Evolutionary conservation across 2,113 vertebrate species (phyloP).

Genomic region (Mirza zaza): DNA sequence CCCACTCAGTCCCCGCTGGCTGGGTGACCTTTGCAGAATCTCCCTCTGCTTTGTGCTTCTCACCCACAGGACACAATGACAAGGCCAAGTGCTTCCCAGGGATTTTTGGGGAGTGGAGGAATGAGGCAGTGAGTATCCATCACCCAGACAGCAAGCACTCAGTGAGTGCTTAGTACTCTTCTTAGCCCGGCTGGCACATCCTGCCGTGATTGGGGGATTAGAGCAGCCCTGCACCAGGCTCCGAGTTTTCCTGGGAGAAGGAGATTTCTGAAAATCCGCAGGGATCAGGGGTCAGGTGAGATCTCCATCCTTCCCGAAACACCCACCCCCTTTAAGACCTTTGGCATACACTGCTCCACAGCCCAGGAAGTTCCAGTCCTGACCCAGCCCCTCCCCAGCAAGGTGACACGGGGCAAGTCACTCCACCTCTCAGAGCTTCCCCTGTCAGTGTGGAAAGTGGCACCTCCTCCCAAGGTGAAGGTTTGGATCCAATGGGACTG

Average conservation of each 20-base stretch:
- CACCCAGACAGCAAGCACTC: neutral
- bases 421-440: neutral
- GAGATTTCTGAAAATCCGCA: neutral
- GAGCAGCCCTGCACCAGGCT: accelerated
- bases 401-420: neutral
- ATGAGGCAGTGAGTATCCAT: neutral
- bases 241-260: neutral
- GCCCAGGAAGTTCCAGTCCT: neutral
- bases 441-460: neutral
- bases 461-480: neutral
- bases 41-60: neutral
- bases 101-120: neutral
- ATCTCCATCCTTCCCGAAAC: neutral
- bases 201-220: neutral
- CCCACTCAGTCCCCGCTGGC: neutral
- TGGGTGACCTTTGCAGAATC: neutral
- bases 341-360: neutral
- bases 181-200: neutral
- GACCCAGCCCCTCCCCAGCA: neutral
- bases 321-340: neutral
- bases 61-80: neutral
- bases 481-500: too few relatives aligned
- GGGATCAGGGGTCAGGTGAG: neutral
- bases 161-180: too few relatives aligned
- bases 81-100: neutral